Conservation (phyloP, 2,113 vertebrate species). For the Diphyllodes magnificus region DNA sequence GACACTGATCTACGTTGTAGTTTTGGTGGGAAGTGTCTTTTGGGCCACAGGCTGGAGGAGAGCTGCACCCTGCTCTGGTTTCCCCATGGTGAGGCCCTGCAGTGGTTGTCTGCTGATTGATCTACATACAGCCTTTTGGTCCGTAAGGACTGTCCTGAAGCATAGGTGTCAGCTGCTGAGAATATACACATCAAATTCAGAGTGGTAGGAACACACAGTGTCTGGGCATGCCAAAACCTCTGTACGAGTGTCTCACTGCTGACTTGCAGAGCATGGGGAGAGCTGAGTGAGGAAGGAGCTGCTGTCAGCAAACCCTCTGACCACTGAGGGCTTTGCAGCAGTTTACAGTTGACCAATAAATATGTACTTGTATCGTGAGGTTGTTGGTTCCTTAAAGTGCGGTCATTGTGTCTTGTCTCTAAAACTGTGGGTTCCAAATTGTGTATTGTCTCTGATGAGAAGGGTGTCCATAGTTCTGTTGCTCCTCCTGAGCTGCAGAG, state of each 20-base stretch:
- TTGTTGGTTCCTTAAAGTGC: neutral
- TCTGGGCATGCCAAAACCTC: neutral
- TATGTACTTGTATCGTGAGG: rapidly evolving
- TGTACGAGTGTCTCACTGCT: rapidly evolving
- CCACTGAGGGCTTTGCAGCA: neutral
- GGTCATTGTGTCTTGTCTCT: neutral
- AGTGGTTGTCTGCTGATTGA: neutral
- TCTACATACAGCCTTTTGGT: neutral
- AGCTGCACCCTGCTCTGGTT: neutral
- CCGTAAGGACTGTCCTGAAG: neutral
- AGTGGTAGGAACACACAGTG: neutral
- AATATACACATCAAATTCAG: rapidly evolving
- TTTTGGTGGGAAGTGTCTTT: neutral
- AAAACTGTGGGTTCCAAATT: neutral
- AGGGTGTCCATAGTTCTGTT: rapidly evolving
- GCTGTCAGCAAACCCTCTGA: neutral
- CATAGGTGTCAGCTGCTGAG: rapidly evolving
- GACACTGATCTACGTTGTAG: rapidly evolving
- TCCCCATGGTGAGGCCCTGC: rapidly evolving
- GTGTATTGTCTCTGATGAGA: neutral
- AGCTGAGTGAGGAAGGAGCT: neutral
- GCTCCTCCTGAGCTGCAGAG: neutral
- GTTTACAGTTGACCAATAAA: neutral
- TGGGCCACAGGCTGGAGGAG: rapidly evolving
- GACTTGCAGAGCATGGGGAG: neutral